A percentile compares a stretch with the other conserved stretches of the same genome.
These are phyloP conservation scores for Chrysodeixis includens DNA, from an alignment of 2,888 invertebrate genomes.

Conservation along the genomic window DNA sequence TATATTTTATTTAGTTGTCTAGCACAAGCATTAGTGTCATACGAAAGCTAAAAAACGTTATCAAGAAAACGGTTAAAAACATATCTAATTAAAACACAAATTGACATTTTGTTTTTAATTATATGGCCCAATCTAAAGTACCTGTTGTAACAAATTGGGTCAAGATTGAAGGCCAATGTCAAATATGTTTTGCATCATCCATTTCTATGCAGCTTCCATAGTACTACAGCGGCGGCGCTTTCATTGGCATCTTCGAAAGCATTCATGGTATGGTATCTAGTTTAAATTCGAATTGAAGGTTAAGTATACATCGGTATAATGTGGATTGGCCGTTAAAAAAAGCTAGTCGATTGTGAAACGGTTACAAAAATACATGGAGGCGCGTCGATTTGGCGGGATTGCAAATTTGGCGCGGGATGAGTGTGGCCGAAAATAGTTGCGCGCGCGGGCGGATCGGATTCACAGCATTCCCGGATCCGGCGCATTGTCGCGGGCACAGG, in stretches of 20 bases:
- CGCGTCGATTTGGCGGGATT: slow-evolving; percentile 86
- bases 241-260: slow-evolving; percentile 24
- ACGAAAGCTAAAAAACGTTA: background rate
- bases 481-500: slow-evolving; percentile 71
- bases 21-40: no score
- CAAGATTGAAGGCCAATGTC: slow-evolving; percentile 85
- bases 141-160: slow-evolving; percentile 66
- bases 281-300: slow-evolving; percentile 58
- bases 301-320: slow-evolving; percentile 61
- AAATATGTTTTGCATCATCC: slow-evolving; percentile 71
- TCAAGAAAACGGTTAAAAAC: background rate
- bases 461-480: slow-evolving; percentile 81
- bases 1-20: no score
- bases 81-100: background rate
- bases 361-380: slow-evolving; percentile 84
- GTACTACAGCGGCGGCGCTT: slow-evolving; percentile 13
- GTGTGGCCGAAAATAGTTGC: slow-evolving; percentile 82
- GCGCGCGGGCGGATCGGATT: slow-evolving; percentile 84
- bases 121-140: slow-evolving; percentile 23
- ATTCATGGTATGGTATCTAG: slow-evolving; percentile 22
- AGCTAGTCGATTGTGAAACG: slow-evolving; percentile 81
- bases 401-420: slow-evolving; percentile 88
- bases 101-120: background rate
- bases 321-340: slow-evolving; percentile 63
- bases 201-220: slow-evolving; percentile 35